Base-by-base conservation (phyloP, 2,113 vertebrate genomes). In the Hippocampus abdominalis region DNA sequence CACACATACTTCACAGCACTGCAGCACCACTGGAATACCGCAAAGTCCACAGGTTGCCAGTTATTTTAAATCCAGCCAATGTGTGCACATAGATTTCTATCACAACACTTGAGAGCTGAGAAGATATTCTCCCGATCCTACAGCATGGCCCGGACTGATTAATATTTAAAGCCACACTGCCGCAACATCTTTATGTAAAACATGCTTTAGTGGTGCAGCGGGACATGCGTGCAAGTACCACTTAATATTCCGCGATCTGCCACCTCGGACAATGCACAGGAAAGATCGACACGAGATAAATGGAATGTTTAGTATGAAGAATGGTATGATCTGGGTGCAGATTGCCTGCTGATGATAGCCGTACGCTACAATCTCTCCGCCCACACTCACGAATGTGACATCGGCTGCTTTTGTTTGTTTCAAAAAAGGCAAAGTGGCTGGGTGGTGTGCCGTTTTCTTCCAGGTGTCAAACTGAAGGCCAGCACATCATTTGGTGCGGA, bases 391-490 rank as follows among this genome's bases (percentile, higher is more conserved):
- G 56, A 73, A 29, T 68, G 81, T 69, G 77, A 73, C 72, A 81
- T 78, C 68, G 72, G 72, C 54, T 78, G 78, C 53, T 49, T 86
- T 77, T 82, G 71, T 77, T 75, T 74, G 54, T 69, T 77, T 67
- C 68, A 71, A 75, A 62, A 36, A 70, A 75, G 64, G 78, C 75
- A 76, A 70, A 81, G 68, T 78, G 80, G 72, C 76, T 77, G 72
- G 78, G 54, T 49, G 69, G 73, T 72, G 76, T 29, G 74, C 70
- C 68, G 57, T 77, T 78, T 61, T 46, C 61, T 74, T 70, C 61
- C 7, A 21, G 48, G 48, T 49, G 48, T 49, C 48, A 49, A 49
- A 49, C 6, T 49, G 15, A 20, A 20, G 16, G 6, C 18, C 18
- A 18, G 4, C 16, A 15, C 25, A 27, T 72, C 44, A 25, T 27